phyloP scores from a whole-genome alignment of 2,797 vertebrate species.

The Pangasius krempfi region DNA sequence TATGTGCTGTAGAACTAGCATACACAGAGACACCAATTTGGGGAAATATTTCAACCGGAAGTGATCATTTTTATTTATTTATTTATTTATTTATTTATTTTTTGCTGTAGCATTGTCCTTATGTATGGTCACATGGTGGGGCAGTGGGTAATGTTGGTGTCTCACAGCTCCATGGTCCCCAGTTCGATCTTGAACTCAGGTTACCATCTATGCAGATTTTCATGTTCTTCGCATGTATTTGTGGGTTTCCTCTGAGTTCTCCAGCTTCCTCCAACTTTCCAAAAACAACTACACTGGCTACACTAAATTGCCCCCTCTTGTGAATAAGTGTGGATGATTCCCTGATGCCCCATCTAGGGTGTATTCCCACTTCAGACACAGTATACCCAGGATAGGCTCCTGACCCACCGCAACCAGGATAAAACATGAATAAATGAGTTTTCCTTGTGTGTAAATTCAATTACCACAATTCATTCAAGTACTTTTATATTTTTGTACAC shows the following conservation, averaged over 20 bases:
- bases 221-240: neutral
- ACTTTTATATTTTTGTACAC: neutral
- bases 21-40: neutral
- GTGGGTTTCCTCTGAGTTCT: neutral
- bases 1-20: neutral
- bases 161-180: neutral
- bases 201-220: neutral
- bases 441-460: neutral
- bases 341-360: neutral
- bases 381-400: neutral
- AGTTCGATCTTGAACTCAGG: neutral
- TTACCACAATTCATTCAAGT: neutral
- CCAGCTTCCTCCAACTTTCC: neutral
- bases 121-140: neutral
- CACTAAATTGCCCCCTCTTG: neutral
- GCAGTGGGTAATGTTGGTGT: neutral
- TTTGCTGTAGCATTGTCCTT: neutral
- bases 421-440: neutral
- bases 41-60: too few species aligned
- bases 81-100: too few species aligned
- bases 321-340: neutral
- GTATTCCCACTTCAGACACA: neutral
- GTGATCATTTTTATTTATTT: neutral
- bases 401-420: neutral
- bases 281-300: neutral